Evolutionary conservation across 64 coral and sea anemone species (phyloP).

Genomic region (Stichodactyla helianthus): DNA sequence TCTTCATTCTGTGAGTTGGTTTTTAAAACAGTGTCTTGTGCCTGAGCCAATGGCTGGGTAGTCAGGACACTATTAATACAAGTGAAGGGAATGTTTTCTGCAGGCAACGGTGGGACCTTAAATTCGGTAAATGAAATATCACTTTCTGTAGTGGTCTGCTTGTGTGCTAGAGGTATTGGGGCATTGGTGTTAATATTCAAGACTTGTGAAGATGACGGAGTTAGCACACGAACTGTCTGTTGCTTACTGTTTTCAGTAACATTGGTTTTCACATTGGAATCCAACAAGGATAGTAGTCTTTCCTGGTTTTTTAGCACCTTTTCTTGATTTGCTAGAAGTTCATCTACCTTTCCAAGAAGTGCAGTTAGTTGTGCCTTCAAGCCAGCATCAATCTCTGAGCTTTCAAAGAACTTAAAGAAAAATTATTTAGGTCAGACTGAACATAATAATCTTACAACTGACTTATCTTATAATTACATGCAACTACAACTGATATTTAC

Average conservation of each 20-base stretch:
- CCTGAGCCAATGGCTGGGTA: not conserved
- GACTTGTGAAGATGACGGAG: not conserved
- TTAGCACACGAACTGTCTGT: not conserved
- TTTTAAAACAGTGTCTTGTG: conserved; percentile 9
- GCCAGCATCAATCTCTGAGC: conserved; percentile 53
- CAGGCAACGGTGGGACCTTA: conserved; percentile 13
- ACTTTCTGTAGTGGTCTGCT: not conserved
- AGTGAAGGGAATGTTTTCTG: conserved; percentile 15
- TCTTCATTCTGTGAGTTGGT: not conserved
- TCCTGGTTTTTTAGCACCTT: conserved; percentile 65
- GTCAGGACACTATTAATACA: conserved; percentile 20
- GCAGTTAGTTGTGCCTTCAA: conserved; percentile 43
- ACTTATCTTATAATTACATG: not conserved
- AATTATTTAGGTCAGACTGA: conserved; percentile 69
- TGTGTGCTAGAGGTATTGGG: not conserved
- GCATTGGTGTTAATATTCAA: not conserved
- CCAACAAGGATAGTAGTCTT: conserved; percentile 32
- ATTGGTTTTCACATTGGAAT: not conserved
- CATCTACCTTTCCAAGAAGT: conserved; percentile 57
- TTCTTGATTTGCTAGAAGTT: conserved; percentile 58
- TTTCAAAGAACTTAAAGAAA: conserved; percentile 77
- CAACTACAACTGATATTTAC: too few species aligned
- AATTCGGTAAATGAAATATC: conserved; percentile 21
- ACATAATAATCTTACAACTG: not conserved
- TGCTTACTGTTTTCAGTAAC: not conserved